These are phyloP conservation scores for Barbus barbus DNA, from an alignment of 2,113 vertebrate genomes.

Conservation along the genomic window DNA sequence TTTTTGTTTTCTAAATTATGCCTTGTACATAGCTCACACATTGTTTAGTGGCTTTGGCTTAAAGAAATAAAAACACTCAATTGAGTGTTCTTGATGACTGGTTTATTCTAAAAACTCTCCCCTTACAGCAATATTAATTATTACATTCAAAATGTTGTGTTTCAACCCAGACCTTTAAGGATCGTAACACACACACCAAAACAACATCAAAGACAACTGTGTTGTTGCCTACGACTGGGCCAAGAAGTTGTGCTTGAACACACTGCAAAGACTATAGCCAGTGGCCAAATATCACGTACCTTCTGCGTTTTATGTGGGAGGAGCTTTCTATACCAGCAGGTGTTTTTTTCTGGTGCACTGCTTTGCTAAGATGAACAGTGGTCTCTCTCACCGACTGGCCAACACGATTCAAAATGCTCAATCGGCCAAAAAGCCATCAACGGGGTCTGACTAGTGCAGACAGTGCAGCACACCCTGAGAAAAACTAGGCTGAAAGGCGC, in stretches of 20 bases:
- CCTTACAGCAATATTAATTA: too few relatives aligned
- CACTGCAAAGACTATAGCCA: not conserved
- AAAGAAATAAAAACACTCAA: too few relatives aligned
- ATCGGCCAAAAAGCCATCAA: not conserved
- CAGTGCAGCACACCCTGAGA: not conserved
- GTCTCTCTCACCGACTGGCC: not conserved
- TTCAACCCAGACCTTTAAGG: too few relatives aligned
- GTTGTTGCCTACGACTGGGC: not conserved
- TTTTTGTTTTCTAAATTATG: too few relatives aligned
- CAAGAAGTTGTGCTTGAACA: not conserved
- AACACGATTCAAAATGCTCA: not conserved
- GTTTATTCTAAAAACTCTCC: too few relatives aligned
- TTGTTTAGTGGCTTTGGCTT: too few relatives aligned
- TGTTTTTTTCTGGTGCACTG: not conserved
- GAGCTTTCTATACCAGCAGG: not conserved
- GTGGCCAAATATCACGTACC: not conserved
- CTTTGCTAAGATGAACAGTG: not conserved
- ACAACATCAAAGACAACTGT: not conserved
- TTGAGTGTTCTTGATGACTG: too few relatives aligned
- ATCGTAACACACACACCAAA: too few relatives aligned
- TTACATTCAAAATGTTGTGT: too few relatives aligned
- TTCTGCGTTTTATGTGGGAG: not conserved
- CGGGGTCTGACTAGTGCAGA: not conserved
- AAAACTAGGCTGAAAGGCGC: not conserved
- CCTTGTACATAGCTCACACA: too few relatives aligned